phyloP scores from a whole-genome alignment of 2,797 vertebrate species.

The Sebastolobus altivelis region DNA sequence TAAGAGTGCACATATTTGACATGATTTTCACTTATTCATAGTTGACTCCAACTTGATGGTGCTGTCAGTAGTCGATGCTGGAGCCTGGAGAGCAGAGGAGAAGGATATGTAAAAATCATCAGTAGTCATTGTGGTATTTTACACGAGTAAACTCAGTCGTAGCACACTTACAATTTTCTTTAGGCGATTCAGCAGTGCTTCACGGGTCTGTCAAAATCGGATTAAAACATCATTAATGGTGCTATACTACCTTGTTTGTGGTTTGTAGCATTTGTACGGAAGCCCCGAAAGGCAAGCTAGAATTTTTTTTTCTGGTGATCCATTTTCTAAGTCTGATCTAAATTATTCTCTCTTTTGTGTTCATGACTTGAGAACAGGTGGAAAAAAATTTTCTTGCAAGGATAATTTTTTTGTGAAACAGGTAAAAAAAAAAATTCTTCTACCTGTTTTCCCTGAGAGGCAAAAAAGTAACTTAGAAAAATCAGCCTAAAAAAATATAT shows the following conservation, averaged over 20 bases:
- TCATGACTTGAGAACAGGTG: too few relatives aligned
- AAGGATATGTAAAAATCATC: background rate
- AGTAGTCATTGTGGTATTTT: background rate
- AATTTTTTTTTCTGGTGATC: too few relatives aligned
- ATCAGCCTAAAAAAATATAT: too few relatives aligned
- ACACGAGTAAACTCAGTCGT: background rate
- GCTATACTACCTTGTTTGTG: background rate
- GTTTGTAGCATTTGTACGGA: background rate
- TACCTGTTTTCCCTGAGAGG: too few relatives aligned
- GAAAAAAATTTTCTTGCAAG: too few relatives aligned
- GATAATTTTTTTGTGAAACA: too few relatives aligned
- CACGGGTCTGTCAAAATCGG: conserved; percentile 73
- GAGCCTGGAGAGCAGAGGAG: conserved; percentile 49
- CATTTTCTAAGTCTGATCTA: too few relatives aligned
- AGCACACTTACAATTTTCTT: conserved; percentile 56
- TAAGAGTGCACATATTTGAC: background rate
- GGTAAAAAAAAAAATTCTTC: too few relatives aligned
- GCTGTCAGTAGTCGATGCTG: conserved; percentile 32
- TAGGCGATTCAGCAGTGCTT: conserved; percentile 60
- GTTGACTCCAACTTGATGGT: conserved; percentile 28
- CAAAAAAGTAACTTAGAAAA: background rate
- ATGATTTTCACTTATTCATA: conserved; percentile 34
- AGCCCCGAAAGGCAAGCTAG: too few relatives aligned
- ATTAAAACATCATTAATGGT: conserved; percentile 24
- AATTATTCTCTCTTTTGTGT: too few relatives aligned